Conservation (phyloP, 2,113 vertebrate genomes). For the Maylandia zebra region DNA sequence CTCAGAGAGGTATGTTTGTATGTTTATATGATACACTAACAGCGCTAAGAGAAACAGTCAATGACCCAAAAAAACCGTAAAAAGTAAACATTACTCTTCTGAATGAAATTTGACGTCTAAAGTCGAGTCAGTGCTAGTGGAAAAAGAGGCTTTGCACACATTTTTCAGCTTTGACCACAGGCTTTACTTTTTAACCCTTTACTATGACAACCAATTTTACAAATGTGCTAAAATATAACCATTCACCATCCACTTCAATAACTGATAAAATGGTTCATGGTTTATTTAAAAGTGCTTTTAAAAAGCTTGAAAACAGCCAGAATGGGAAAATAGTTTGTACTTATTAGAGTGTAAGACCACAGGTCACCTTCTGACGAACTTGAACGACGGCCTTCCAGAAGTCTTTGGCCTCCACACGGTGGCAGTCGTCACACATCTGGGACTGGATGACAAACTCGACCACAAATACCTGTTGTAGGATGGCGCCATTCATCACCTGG, state of each 20-base stretch:
- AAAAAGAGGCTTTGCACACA: neutral
- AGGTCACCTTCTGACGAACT: conserved; percentile 86
- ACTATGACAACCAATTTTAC: neutral
- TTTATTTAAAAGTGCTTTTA: neutral
- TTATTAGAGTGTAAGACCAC: neutral
- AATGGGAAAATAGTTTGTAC: neutral
- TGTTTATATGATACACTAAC: neutral
- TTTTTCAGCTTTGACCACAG: neutral
- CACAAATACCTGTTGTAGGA: conserved; percentile 95
- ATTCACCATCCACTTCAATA: neutral
- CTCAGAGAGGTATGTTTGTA: neutral
- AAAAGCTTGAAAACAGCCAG: neutral
- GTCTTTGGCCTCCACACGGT: conserved; percentile 95
- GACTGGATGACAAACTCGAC: conserved; percentile 84
- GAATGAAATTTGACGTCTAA: neutral
- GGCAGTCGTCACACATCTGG: conserved; percentile 98
- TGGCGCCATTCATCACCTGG: conserved; percentile 95
- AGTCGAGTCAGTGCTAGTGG: neutral
- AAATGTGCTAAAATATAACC: neutral
- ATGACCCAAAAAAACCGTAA: rapidly evolving
- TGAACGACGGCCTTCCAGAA: conserved; percentile 98
- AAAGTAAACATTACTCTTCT: neutral
- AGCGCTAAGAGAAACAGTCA: neutral
- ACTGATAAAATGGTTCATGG: neutral
- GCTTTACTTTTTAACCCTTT: neutral